Evolutionary conservation across 2,888 invertebrate genomes (phyloP), one percentile per base, ranked within the genome.

Genomic region (Phengaris arion): DNA sequence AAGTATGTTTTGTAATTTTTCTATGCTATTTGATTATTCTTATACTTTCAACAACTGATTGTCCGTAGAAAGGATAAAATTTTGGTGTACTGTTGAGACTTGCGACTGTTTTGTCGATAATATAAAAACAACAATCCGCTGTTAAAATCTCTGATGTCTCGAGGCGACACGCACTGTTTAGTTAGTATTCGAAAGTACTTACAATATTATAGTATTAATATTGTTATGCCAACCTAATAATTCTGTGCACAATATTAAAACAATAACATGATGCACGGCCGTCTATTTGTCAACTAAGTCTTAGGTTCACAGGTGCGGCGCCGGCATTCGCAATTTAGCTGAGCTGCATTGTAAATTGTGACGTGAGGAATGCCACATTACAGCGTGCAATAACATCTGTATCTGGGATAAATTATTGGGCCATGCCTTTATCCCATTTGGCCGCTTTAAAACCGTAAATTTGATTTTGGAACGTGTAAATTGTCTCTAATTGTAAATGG

Each of bases 351-450:
- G 79, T 79, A 79, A 79, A 79, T 90, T 85, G 82, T 82, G 82
- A 82, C 82, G 81, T 82, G 83, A 81, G 86, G 87, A 87, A 89
- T 89, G 89, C 85, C 84, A 85, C 86, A 86, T 88, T 86, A 84
- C 82, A 74, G 75, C 64, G 77, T 46, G 69, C 74, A 75, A 75
- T 75, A 75, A 75, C 74, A 75, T 69, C 69, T 75, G 54, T 75
- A 75, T 75, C 69, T 55, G 59, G 68, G 68, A 75, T 75, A 75
- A 75, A 75, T 75, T 75, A 70, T 88, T 88, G 87, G 74, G 51
- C 74, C 55, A 45, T 15, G 70, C 70, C 51, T 70, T 70, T 70
- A 51, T 64, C 64, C 64, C 35, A 12, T 6, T 64, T 64, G 45
- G 64, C 35, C 64, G 35, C 64, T 64, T 52, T 64, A 35, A 64